Evolutionary conservation across 2,113 vertebrate genomes (phyloP).

Genomic region (Centrocercus urophasianus): DNA sequence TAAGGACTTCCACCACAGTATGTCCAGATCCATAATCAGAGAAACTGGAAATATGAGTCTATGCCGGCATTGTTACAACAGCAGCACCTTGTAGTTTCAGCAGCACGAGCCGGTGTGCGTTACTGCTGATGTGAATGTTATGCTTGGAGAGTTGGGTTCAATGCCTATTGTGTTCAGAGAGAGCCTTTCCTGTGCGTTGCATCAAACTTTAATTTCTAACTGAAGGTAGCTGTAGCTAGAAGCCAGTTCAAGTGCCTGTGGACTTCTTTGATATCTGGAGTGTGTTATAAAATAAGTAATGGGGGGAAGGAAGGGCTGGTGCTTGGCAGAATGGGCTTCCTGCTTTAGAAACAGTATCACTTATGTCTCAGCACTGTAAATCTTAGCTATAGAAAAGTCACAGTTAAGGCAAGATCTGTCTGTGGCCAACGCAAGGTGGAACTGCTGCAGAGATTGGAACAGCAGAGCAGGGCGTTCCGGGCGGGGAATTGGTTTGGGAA

Average conservation of each 20-base stretch:
- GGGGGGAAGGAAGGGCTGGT: neutral
- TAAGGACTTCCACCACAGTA: neutral
- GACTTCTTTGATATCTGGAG: slow-evolving; percentile 33
- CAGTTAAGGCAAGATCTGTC: neutral
- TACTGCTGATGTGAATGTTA: slow-evolving; percentile 14
- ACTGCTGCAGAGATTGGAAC: neutral
- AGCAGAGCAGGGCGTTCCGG: neutral
- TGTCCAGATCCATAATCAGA: neutral
- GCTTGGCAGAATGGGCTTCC: neutral
- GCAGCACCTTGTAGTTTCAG: slow-evolving; percentile 12
- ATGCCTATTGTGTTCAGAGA: slow-evolving; percentile 46
- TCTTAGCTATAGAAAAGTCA: neutral
- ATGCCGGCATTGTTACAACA: neutral
- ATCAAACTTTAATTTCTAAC: slow-evolving; percentile 25
- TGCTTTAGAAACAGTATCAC: neutral
- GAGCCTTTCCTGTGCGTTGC: slow-evolving; percentile 19
- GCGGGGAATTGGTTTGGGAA: neutral
- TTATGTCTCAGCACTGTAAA: neutral
- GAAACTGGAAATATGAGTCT: neutral
- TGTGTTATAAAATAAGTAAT: slow-evolving; percentile 4
- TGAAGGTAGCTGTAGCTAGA: slow-evolving; percentile 15
- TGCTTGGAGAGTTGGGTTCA: slow-evolving; percentile 50
- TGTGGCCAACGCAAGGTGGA: neutral
- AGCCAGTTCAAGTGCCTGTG: slow-evolving; percentile 40
- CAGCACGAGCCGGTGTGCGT: neutral